phyloP scores from a whole-genome alignment of 2,113 vertebrate species.

The Ia io region DNA sequence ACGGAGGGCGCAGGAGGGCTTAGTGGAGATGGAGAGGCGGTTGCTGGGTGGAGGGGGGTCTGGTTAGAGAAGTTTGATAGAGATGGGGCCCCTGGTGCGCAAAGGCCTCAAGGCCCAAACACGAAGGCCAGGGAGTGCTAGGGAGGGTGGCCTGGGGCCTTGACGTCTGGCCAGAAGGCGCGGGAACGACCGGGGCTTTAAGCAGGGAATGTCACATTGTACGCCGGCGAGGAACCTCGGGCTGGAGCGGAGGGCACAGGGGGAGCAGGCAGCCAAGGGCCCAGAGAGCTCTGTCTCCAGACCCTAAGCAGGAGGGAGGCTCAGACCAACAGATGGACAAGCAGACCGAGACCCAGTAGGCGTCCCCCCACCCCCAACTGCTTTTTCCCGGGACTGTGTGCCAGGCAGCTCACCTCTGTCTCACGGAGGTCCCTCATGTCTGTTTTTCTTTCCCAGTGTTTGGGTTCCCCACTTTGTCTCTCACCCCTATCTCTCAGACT shows the following conservation, averaged over 20 bases:
- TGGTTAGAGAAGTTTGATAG: rapidly evolving
- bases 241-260: not conserved
- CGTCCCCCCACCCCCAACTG: rapidly evolving
- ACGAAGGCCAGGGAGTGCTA: not conserved
- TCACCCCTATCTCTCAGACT: not conserved
- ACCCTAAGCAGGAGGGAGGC: not conserved
- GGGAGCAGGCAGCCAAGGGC: rapidly evolving
- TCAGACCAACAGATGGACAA: not conserved
- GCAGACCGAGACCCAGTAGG: not conserved
- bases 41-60: not conserved
- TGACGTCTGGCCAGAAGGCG: rapidly evolving
- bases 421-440: not conserved
- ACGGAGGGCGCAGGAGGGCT: not conserved
- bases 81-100: not conserved
- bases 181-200: not conserved
- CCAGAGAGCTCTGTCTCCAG: not conserved
- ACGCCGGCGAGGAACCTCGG: not conserved
- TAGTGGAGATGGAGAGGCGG: not conserved
- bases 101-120: not conserved
- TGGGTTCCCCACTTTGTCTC: not conserved
- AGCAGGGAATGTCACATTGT: not conserved
- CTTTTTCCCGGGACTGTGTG: not conserved
- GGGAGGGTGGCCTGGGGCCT: not conserved
- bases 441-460: not conserved
- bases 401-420: rapidly evolving